Conservation (phyloP, 1,140 invertebrate genomes). For the Leptinotarsa undecemlineata region DNA sequence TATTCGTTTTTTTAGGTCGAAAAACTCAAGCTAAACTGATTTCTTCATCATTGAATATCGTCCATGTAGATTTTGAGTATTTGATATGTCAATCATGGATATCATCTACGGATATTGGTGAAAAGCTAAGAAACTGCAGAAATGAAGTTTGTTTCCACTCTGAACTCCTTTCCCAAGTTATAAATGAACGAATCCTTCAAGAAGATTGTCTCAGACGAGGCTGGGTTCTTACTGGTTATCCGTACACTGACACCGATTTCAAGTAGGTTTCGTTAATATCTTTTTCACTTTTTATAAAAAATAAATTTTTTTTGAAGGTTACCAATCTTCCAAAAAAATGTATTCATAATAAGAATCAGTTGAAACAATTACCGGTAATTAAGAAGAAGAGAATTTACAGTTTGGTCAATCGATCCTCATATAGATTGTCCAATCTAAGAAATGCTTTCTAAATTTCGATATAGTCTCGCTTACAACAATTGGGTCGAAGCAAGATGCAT, state of each 20-base stretch:
- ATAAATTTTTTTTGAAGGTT: too few relatives aligned
- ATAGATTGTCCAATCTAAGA: too few relatives aligned
- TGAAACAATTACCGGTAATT: too few relatives aligned
- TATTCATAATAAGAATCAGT: too few relatives aligned
- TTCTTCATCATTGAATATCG: slow-evolving; percentile 55
- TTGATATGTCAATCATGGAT: slow-evolving; percentile 58
- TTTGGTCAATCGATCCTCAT: too few relatives aligned
- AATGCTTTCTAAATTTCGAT: too few relatives aligned
- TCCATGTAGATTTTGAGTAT: slow-evolving; percentile 62
- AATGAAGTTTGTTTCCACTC: slow-evolving; percentile 54
- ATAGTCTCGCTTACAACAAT: too few relatives aligned
- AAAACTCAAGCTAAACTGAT: slow-evolving; percentile 55
- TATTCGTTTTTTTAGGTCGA: slow-evolving; percentile 46
- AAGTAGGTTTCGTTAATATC: slow-evolving; percentile 46
- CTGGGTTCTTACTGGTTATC: slow-evolving; percentile 65
- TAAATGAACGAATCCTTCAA: slow-evolving; percentile 58
- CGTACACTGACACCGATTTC: slow-evolving; percentile 61
- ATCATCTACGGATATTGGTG: slow-evolving; percentile 57
- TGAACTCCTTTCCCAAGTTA: slow-evolving; percentile 56
- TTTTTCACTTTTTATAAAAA: not conserved
- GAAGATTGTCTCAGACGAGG: slow-evolving; percentile 63
- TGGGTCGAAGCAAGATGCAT: too few relatives aligned
- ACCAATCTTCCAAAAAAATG: too few relatives aligned
- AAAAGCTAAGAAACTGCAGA: slow-evolving; percentile 55
- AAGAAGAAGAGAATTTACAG: too few relatives aligned